These are phyloP conservation scores for Lanistes nyassanus DNA, from an alignment of 1,140 invertebrate species.

Conservation along the genomic window DNA sequence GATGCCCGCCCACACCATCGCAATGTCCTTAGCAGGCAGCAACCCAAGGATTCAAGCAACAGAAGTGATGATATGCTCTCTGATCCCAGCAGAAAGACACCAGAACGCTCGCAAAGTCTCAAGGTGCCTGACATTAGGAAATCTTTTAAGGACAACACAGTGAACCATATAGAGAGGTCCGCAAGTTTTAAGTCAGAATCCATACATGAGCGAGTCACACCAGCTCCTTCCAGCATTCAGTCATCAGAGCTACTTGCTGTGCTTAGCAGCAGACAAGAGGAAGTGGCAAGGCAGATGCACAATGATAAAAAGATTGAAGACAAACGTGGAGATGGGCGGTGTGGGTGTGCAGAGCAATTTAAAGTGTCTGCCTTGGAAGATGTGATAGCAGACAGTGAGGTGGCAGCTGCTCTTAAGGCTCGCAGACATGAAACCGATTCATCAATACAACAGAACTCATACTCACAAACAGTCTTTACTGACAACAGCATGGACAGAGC, in stretches of 20 bases:
- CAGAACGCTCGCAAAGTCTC: conserved; percentile 33
- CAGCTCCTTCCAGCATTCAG: background rate
- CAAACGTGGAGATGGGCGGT: background rate
- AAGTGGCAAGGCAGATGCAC: conserved; percentile 8
- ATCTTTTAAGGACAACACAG: background rate
- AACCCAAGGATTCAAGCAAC: conserved; percentile 8
- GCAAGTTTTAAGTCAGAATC: conserved; percentile 35
- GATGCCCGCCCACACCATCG: background rate
- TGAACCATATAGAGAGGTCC: conserved; percentile 8
- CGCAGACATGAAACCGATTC: conserved; percentile 28
- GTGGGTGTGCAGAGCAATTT: background rate
- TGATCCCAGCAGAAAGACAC: conserved; percentile 18
- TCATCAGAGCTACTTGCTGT: conserved; percentile 15
- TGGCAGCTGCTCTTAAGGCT: conserved; percentile 25
- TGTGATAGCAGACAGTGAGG: conserved; percentile 27
- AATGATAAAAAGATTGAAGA: conserved; percentile 4
- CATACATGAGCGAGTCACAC: conserved; percentile 24
- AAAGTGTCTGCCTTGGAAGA: conserved; percentile 24
- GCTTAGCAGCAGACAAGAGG: conserved; percentile 5
- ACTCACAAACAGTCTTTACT: no score
- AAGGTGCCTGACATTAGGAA: background rate
- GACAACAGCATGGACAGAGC: no score
- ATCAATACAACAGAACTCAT: background rate
- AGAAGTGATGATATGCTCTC: conserved; percentile 31
- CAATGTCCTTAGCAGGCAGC: background rate